Base-by-base conservation (phyloP, 2,888 invertebrate genomes). In the Tryphoninae sp. region DNA sequence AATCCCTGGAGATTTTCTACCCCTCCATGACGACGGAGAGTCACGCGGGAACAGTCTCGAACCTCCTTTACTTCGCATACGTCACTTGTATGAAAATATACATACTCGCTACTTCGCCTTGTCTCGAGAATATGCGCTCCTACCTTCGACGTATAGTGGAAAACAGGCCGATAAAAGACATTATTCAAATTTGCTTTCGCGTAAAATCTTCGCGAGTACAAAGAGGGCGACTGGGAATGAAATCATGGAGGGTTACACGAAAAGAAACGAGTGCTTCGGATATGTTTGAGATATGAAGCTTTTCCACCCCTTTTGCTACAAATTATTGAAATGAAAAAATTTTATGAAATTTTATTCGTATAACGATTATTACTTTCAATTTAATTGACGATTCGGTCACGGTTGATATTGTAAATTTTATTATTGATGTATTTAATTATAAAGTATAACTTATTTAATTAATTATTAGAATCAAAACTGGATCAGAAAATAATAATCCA, bases 101-200 rank as follows among this genome's bases (percentile, higher is more conserved):
- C 85, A 87, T 83, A 85, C 84, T 77, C 86, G 80, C 83, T 83
- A 83, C 82, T 84, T 82, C 82, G 84, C 80, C 83, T 86, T 84
- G 83, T 81, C 33, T 81, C 84, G 83, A 74, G 75, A 62, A 62
- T 77, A 71, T 81, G 84, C 51, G 33, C 73, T 77, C 84, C 83
- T 59, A 78, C 76, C 73, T 76, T 65, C 58, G 42, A 67, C 58
- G 59, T 76, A 65, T 23, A 78, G 69, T 78, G 69, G 78, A 78
- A 81, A 84, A 83, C 83, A 85, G 82, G 83, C 88, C 88, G 91
- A 91, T 91, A 91, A 90, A 90, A 86, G 88, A 89, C 89, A 90
- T 91, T 91, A 91, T 91, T 91, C 89, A 91, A 91, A 91, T 90
- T 87, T 88, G 68, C 82, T 84, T 83, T 68, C 83, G 73, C 80